These are phyloP conservation scores for Mesochorus sp. DNA, from an alignment of 2,888 invertebrate species.

Conservation along the genomic window DNA sequence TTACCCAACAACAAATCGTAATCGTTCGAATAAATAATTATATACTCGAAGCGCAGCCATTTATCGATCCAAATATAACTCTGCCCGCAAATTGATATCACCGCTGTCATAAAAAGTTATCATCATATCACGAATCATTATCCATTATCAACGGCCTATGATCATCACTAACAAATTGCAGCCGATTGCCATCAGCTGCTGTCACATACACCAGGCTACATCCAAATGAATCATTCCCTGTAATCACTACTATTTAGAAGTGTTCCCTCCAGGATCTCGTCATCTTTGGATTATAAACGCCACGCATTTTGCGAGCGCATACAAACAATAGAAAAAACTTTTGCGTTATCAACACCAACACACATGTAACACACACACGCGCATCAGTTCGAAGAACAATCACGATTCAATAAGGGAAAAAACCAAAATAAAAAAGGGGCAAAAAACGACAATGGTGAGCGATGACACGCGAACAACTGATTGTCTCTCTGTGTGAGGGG, in stretches of 20 bases:
- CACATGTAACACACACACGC: conserved; percentile 13
- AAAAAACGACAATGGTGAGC: conserved; percentile 46
- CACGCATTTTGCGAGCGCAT: background rate
- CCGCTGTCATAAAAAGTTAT: background rate
- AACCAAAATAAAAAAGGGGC: conserved; percentile 3
- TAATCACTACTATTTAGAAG: conserved; percentile 9
- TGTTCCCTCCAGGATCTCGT: conserved; percentile 16
- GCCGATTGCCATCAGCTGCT: background rate
- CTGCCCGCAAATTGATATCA: background rate
- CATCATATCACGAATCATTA: background rate
- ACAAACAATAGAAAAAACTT: background rate
- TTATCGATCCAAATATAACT: conserved; percentile 24
- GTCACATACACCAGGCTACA: background rate
- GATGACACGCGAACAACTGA: conserved; percentile 57
- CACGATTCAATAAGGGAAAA: background rate
- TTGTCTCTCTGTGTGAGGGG: conserved; percentile 38
- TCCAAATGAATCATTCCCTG: conserved; percentile 2
- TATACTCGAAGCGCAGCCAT: background rate
- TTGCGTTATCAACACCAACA: background rate
- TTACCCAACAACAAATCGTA: background rate
- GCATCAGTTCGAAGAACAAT: background rate
- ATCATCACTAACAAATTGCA: conserved; percentile 34
- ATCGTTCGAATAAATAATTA: background rate
- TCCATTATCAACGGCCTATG: background rate
- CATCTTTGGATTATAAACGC: conserved; percentile 25